These are phyloP conservation scores for Brassicogethes aeneus DNA, from an alignment of 2,888 invertebrate genomes.

Conservation along the genomic window DNA sequence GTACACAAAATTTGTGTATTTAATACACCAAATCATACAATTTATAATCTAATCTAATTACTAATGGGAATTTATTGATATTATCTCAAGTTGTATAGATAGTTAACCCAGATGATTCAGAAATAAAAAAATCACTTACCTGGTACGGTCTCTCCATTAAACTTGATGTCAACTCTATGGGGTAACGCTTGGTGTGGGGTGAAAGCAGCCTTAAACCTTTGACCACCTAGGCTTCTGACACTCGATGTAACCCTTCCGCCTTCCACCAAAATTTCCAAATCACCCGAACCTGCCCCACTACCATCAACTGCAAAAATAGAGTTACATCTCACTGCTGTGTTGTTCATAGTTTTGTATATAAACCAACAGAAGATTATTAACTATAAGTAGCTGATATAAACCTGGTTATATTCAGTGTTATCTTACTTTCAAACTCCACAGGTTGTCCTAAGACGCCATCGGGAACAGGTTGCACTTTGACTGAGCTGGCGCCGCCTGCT, in stretches of 20 bases:
- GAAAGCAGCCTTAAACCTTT: constrained; percentile 86
- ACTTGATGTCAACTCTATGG: constrained; percentile 88
- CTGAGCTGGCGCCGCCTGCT: constrained; percentile 75
- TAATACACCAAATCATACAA: too few relatives aligned
- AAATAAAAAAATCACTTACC: constrained; percentile 58
- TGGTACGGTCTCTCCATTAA: constrained; percentile 85
- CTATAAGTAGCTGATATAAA: background rate
- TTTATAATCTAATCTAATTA: too few relatives aligned
- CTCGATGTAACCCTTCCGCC: constrained; percentile 92
- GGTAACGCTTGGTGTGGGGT: constrained; percentile 79
- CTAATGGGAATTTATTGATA: too few relatives aligned
- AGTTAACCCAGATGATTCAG: too few relatives aligned
- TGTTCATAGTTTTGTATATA: too few relatives aligned
- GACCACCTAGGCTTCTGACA: constrained; percentile 81
- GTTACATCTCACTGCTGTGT: too few relatives aligned
- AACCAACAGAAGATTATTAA: too few relatives aligned
- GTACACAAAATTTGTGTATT: too few relatives aligned
- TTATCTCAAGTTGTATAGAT: too few relatives aligned
- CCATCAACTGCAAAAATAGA: constrained; percentile 78
- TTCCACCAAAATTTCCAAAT: constrained; percentile 90
- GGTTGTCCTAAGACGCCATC: constrained; percentile 84
- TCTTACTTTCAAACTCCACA: constrained; percentile 91
- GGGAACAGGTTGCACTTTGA: constrained; percentile 78
- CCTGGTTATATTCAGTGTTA: background rate
- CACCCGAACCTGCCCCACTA: constrained; percentile 90